These are phyloP conservation scores for Semnornis frantzii DNA, from an alignment of 2,113 vertebrate genomes.

Conservation along the genomic window DNA sequence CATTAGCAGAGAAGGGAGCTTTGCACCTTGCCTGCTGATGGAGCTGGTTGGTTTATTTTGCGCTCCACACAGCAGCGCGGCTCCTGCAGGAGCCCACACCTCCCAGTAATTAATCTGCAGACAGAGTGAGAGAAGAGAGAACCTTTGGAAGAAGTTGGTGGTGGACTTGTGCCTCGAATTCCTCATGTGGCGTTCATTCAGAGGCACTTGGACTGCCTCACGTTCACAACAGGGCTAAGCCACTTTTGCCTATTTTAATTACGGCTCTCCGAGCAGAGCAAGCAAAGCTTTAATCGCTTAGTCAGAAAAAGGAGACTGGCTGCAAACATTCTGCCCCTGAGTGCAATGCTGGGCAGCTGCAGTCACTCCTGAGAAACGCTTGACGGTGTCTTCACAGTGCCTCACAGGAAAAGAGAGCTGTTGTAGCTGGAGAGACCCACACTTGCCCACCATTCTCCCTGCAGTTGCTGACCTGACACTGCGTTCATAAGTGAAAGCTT, in stretches of 20 bases:
- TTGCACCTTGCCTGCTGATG: not conserved
- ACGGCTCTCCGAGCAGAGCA: not conserved
- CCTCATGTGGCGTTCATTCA: not conserved
- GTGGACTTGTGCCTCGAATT: not conserved
- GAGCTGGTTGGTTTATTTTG: not conserved
- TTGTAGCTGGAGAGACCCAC: not conserved
- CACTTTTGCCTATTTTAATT: not conserved
- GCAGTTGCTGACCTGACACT: not conserved
- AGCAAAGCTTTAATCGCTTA: not conserved
- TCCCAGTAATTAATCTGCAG: not conserved
- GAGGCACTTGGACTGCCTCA: not conserved
- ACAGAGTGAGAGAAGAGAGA: not conserved
- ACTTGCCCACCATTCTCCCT: not conserved
- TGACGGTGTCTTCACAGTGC: not conserved
- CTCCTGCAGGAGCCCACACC: not conserved
- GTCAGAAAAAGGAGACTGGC: not conserved
- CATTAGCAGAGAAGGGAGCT: not conserved
- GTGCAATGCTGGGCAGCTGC: not conserved
- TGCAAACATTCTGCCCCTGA: not conserved
- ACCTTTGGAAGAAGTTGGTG: not conserved
- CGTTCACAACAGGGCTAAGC: not conserved
- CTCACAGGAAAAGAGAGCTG: not conserved
- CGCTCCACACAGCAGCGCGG: rapidly evolving
- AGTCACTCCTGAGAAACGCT: not conserved
- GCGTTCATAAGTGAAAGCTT: not conserved